Conservation (phyloP, 92 coral and sea anemone species). For the Meandrina meandrites region DNA sequence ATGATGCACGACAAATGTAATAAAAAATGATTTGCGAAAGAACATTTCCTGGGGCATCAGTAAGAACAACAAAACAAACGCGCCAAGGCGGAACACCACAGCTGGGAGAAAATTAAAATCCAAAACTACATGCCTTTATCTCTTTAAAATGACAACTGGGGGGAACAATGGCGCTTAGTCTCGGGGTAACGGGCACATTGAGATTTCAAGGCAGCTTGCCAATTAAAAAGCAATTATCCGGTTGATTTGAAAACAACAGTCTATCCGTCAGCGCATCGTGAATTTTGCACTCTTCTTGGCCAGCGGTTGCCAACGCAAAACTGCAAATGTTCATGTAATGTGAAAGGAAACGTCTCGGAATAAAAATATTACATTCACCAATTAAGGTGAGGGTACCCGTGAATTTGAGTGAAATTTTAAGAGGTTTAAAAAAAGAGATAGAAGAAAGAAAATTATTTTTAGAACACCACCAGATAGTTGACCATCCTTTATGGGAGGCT, state of each 20-base stretch:
- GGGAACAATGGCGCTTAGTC: slow-evolving; percentile 5
- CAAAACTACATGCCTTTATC: slow-evolving; percentile 18
- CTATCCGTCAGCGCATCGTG: background rate
- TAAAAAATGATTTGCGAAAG: background rate
- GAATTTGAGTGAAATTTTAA: too few species aligned
- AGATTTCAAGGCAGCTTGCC: slow-evolving; percentile 13
- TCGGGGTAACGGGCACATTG: background rate
- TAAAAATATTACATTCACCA: too few species aligned
- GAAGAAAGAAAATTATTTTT: too few species aligned
- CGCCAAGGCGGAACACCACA: slow-evolving; percentile 30
- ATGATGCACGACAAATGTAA: background rate
- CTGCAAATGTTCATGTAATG: background rate
- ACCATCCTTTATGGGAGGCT: too few species aligned
- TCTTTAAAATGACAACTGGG: background rate
- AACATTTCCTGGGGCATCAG: background rate
- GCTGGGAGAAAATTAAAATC: slow-evolving; percentile 30
- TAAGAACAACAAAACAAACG: slow-evolving; percentile 11
- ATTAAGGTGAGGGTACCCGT: too few species aligned
- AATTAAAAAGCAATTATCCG: slow-evolving; percentile 18
- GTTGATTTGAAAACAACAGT: background rate
- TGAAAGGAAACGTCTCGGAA: background rate
- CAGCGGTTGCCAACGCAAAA: background rate
- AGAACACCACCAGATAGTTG: too few species aligned
- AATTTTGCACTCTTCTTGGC: background rate
- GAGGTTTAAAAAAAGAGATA: too few species aligned